These are phyloP conservation scores for Cinclus cinclus DNA, from an alignment of 2,113 vertebrate genomes.

Conservation along the genomic window DNA sequence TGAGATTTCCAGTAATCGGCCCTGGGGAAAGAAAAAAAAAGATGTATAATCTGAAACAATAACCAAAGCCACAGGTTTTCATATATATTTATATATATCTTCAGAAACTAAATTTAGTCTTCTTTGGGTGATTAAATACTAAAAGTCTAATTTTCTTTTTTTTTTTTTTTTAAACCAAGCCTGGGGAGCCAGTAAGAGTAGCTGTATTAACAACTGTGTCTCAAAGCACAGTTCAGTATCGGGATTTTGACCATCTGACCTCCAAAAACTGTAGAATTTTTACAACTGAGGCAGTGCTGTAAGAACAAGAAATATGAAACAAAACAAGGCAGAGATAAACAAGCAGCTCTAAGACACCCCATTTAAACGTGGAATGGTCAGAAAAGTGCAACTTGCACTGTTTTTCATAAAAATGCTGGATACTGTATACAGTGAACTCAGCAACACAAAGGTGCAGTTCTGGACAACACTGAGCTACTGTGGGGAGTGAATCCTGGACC, in stretches of 20 bases:
- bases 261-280: background rate
- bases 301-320: background rate
- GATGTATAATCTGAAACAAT: background rate
- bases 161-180: background rate
- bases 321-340: background rate
- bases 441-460: background rate
- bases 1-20: conserved; percentile 99
- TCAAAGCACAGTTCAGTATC: background rate
- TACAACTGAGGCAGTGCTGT: background rate
- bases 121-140: background rate
- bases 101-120: background rate
- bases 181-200: background rate
- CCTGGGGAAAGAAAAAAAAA: conserved; percentile 76
- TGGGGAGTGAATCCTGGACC: background rate
- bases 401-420: background rate
- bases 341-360: background rate
- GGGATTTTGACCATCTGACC: background rate
- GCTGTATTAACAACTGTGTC: background rate
- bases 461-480: background rate
- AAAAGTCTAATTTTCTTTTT: background rate
- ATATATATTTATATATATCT: background rate
- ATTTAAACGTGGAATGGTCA: background rate
- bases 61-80: background rate
- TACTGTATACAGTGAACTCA: background rate
- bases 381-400: background rate